Evolutionary conservation across 2,797 vertebrate genomes (phyloP), one percentile per base, ranked within the genome.

Genomic region (Sebastes hubbsi): DNA sequence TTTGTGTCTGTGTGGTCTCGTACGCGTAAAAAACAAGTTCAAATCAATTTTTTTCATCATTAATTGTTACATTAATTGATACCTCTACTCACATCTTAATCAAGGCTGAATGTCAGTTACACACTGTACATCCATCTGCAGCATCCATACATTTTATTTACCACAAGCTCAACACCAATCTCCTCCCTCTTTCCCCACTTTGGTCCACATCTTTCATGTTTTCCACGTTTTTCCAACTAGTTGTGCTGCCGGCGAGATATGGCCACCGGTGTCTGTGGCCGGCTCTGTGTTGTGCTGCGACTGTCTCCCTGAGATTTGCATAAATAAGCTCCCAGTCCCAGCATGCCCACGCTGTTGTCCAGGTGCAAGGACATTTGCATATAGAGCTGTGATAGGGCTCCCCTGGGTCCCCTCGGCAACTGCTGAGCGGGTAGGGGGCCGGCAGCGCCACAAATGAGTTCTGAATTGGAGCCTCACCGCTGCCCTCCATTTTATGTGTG

Each of bases 281-380:
- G 80, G 88, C 91, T 93, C 88, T 90, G 88, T 92, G 92, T 91
- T 93, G 91, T 94, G 97, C 96, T 88, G 90, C 55, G 92, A 90
- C 91, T 87, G 92, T 90, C 91, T 93, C 92, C 83, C 89, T 75
- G 80, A 97, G 97, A 99, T 99, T 98, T 98, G 97, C 98, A 99
- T 99, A 99, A 99, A 97, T 98, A 98, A 97, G 97, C 97, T 97
- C 95, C 96, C 96, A 94, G 96, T 97, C 97, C 96, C 97, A 96
- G 96, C 95, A 95, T 96, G 97, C 96, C 97, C 96, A 97, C 96
- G 96, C 96, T 85, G 96, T 97, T 98, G 98, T 97, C 98, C 98
- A 99, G 98, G 97, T 99, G 98, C 97, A 96, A 96, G 96, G 93
- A 95, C 95, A 99, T 99, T 99, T 99, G 98, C 98, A 99, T 99